phyloP scores from a whole-genome alignment of 2,888 invertebrate genomes.

The Harpalus rubripes region DNA sequence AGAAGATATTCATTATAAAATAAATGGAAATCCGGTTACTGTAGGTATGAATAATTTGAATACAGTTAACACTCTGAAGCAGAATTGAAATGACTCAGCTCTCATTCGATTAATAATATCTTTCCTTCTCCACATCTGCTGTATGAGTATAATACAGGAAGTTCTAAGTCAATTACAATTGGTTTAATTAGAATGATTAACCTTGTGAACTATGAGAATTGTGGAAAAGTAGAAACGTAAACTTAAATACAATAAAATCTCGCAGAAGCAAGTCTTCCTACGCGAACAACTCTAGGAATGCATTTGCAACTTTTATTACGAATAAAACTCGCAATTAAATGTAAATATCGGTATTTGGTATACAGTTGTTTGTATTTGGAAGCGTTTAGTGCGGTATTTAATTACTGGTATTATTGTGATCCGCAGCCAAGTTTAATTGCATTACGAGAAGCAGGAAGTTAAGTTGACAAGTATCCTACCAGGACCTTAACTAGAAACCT shows the following conservation, averaged over 20 bases:
- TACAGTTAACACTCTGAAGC: slow-evolving; percentile 3
- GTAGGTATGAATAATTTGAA: slow-evolving; percentile 22
- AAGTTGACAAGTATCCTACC: neutral
- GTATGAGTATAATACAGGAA: slow-evolving; percentile 19
- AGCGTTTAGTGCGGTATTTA: slow-evolving; percentile 11
- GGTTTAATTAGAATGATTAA: slow-evolving; percentile 36
- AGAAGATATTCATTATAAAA: slow-evolving; percentile 32
- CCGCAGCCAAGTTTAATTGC: neutral
- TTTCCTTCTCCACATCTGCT: neutral
- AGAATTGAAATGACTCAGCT: neutral
- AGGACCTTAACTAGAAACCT: slow-evolving; percentile 5
- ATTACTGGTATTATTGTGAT: slow-evolving; percentile 1
- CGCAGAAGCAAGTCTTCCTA: neutral
- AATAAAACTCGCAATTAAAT: slow-evolving; percentile 22
- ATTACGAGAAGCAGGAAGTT: neutral
- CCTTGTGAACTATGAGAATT: slow-evolving; percentile 19
- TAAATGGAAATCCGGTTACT: slow-evolving; percentile 37
- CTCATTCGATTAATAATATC: slow-evolving; percentile 10
- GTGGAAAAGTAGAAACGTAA: neutral
- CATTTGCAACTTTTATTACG: neutral
- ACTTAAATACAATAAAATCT: neutral
- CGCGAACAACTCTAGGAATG: neutral
- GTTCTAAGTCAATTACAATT: slow-evolving; percentile 46
- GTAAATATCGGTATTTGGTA: slow-evolving; percentile 11
- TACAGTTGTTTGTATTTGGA: slow-evolving; percentile 2